phyloP scores from a whole-genome alignment of 2,888 invertebrate species.

The Diloba caeruleocephala region DNA sequence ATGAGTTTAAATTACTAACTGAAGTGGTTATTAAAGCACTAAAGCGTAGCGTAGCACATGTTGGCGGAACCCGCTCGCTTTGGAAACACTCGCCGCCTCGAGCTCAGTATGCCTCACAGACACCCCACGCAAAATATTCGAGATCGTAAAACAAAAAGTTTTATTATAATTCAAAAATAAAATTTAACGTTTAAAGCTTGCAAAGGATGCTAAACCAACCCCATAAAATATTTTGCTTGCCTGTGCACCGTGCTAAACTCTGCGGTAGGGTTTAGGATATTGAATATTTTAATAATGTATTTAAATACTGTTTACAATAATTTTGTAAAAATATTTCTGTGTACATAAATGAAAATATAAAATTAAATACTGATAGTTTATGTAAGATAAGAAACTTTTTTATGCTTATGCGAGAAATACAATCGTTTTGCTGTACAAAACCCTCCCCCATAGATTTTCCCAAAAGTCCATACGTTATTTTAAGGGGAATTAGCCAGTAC shows the following conservation, averaged over 20 bases:
- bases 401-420: too few species aligned
- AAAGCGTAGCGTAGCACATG: conserved; percentile 26
- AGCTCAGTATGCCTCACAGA: conserved; percentile 10
- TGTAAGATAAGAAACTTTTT: too few species aligned
- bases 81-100: conserved; percentile 20
- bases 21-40: conserved; percentile 31
- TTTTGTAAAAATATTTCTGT: too few species aligned
- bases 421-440: too few species aligned
- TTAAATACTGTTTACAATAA: too few species aligned
- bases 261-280: conserved; percentile 24
- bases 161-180: conserved; percentile 29
- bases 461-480: too few species aligned
- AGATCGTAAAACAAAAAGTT: conserved; percentile 32
- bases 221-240: conserved; percentile 31
- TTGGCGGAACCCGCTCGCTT: conserved; percentile 29
- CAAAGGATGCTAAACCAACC: conserved; percentile 23
- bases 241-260: conserved; percentile 24
- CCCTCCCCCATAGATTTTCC: too few species aligned
- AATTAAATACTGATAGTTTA: too few species aligned
- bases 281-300: conserved; percentile 40
- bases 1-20: conserved; percentile 32
- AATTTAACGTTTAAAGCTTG: conserved; percentile 21
- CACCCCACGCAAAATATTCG: conserved; percentile 25
- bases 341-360: too few species aligned
- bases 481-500: too few species aligned